These are phyloP conservation scores for Enteromius radiatus DNA, from an alignment of 2,797 vertebrate species.

Conservation along the genomic window DNA sequence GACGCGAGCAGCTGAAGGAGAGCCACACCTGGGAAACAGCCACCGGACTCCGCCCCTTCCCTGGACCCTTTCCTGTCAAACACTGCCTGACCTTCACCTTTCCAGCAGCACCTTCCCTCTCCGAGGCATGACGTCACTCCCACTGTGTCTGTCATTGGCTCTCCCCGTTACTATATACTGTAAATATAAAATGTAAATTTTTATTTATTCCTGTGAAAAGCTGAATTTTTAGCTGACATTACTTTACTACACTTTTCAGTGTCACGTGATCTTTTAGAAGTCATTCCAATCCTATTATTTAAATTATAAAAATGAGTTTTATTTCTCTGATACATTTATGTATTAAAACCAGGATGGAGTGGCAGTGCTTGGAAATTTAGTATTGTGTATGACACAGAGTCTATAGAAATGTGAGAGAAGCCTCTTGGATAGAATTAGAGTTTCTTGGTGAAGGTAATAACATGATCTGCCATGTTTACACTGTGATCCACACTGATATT, in stretches of 20 bases:
- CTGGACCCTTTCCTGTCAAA: too few relatives aligned
- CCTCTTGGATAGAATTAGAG: conserved; percentile 7
- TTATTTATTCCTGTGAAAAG: not conserved
- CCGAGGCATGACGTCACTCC: too few relatives aligned
- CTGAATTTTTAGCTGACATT: not conserved
- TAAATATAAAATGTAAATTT: too few relatives aligned
- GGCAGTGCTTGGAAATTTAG: not conserved
- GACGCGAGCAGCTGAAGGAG: too few relatives aligned
- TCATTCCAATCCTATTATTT: not conserved
- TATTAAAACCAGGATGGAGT: not conserved
- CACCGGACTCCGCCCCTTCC: too few relatives aligned
- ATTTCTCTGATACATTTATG: not conserved
- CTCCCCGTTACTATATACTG: too few relatives aligned
- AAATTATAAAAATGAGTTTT: not conserved
- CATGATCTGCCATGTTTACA: conserved; percentile 22
- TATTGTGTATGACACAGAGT: not conserved
- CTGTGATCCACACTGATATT: conserved; percentile 2
- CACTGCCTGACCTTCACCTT: too few relatives aligned
- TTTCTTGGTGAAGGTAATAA: conserved; percentile 12
- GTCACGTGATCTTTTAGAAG: not conserved
- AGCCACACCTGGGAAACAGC: too few relatives aligned
- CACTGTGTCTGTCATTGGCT: too few relatives aligned
- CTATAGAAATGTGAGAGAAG: not conserved
- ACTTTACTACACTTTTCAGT: not conserved
- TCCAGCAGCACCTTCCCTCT: too few relatives aligned